Percentiles rank a stretch among this genome's conserved stretches.
These are phyloP conservation scores for Plutella xylostella DNA, from an alignment of 2,888 invertebrate species.

Conservation along the genomic window DNA sequence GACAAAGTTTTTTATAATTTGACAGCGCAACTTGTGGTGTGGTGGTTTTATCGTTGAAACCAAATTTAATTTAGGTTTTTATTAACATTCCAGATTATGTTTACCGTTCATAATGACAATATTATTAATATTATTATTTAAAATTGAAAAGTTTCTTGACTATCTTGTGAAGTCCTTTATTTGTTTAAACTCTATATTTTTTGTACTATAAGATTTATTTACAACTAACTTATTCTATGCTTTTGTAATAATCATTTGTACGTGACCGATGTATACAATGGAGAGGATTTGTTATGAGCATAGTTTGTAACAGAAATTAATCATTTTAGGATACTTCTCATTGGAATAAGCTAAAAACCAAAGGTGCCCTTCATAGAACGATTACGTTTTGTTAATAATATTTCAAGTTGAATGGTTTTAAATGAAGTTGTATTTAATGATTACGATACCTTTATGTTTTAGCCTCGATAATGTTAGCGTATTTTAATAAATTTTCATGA, in stretches of 20 bases:
- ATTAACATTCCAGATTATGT: slow-evolving; percentile 67
- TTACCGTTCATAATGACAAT: slow-evolving; percentile 50
- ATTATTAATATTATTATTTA: slow-evolving; percentile 34
- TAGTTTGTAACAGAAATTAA: slow-evolving; percentile 63
- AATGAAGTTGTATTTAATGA: slow-evolving; percentile 64
- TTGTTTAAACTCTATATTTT: slow-evolving; percentile 59
- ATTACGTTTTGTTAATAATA: slow-evolving; percentile 68
- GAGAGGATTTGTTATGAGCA: slow-evolving; percentile 60
- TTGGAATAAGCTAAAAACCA: slow-evolving; percentile 84
- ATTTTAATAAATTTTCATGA: slow-evolving; percentile 61
- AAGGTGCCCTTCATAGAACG: slow-evolving; percentile 83
- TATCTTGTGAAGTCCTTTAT: slow-evolving; percentile 36
- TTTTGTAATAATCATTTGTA: slow-evolving; percentile 56
- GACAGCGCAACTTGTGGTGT: slow-evolving; percentile 40
- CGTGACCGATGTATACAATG: slow-evolving; percentile 57
- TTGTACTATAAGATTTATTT: slow-evolving; percentile 66
- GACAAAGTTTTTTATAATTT: slow-evolving; percentile 33
- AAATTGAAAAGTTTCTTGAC: slow-evolving; percentile 45
- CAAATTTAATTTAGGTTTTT: slow-evolving; percentile 60
- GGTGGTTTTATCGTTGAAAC: slow-evolving; percentile 54
- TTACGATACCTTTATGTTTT: slow-evolving; percentile 64
- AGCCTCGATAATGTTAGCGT: slow-evolving; percentile 63
- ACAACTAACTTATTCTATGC: slow-evolving; percentile 60
- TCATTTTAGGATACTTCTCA: slow-evolving; percentile 68
- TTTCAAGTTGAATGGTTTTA: slow-evolving; percentile 67